Conservation (phyloP, 2,113 vertebrate genomes). For the Gallinago media region DNA sequence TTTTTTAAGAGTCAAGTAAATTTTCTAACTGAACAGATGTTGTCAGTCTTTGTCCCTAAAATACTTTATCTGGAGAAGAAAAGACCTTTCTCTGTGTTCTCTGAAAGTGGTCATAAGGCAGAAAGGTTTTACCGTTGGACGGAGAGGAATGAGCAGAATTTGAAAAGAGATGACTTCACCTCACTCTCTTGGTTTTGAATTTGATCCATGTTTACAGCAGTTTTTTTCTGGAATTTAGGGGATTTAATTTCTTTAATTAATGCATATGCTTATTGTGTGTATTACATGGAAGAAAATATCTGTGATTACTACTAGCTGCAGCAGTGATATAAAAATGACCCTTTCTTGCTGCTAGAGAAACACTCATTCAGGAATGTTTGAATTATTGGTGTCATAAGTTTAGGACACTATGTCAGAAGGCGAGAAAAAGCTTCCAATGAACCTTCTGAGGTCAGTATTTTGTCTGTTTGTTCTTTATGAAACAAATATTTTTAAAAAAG, state of each 20-base stretch:
- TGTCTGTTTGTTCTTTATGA: not conserved
- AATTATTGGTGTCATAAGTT: not conserved
- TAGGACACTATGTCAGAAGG: not conserved
- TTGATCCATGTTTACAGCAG: not conserved
- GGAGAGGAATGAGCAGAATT: not conserved
- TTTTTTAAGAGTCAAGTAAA: not conserved
- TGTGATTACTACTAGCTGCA: not conserved
- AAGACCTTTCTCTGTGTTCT: fast-evolving
- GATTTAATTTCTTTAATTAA: not conserved
- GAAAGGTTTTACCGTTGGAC: not conserved
- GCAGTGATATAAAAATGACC: not conserved
- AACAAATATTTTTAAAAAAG: not conserved
- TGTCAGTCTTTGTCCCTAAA: not conserved
- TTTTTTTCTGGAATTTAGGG: not conserved
- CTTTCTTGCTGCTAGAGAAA: not conserved
- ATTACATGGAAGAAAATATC: not conserved
- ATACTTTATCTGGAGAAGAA: not conserved
- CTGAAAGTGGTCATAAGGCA: not conserved
- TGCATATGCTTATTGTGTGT: not conserved
- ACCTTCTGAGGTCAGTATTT: not conserved
- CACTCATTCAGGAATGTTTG: not conserved
- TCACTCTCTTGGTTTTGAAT: not conserved
- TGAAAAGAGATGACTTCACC: not conserved
- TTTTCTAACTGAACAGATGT: not conserved
- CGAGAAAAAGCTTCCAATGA: not conserved